Conservation (phyloP, 2,797 vertebrate species). For the Erethizon dorsatum region DNA sequence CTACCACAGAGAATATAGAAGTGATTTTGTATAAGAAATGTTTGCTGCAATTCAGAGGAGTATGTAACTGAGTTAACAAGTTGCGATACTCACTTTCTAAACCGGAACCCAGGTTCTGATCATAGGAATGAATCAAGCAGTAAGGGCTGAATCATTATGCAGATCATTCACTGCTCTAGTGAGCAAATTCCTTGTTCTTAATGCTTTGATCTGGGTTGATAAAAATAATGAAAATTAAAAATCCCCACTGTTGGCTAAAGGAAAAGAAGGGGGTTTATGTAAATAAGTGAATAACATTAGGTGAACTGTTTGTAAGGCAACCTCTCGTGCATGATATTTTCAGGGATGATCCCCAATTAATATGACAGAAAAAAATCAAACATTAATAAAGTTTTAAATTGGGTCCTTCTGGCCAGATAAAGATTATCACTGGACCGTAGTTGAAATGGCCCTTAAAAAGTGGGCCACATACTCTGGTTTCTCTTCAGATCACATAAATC, state of each 20-base stretch:
- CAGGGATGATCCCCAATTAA: conserved; percentile 88
- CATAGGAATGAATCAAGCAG: conserved; percentile 72
- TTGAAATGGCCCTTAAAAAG: conserved; percentile 59
- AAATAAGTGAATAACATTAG: conserved; percentile 85
- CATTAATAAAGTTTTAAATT: conserved; percentile 89
- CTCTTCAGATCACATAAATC: too few relatives aligned
- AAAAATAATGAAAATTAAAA: conserved; percentile 90
- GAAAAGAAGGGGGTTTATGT: conserved; percentile 86
- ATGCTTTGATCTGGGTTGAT: conserved; percentile 89
- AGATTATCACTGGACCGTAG: conserved; percentile 51
- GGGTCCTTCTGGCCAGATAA: conserved; percentile 84
- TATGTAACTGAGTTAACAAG: conserved; percentile 69
- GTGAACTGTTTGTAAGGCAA: conserved; percentile 87
- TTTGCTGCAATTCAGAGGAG: conserved; percentile 68
- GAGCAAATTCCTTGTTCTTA: conserved; percentile 88
- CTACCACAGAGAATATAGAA: conserved; percentile 54
- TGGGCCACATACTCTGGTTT: neutral
- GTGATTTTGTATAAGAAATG: conserved; percentile 52
- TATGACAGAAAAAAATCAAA: conserved; percentile 88
- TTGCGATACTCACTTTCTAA: conserved; percentile 50
- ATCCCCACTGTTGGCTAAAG: conserved; percentile 84
- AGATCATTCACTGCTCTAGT: conserved; percentile 86
- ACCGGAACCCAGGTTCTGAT: conserved; percentile 33
- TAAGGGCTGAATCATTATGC: conserved; percentile 85
- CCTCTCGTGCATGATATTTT: conserved; percentile 83